Conservation (phyloP, 2,113 vertebrate species). For the Colossoma macropomum region DNA sequence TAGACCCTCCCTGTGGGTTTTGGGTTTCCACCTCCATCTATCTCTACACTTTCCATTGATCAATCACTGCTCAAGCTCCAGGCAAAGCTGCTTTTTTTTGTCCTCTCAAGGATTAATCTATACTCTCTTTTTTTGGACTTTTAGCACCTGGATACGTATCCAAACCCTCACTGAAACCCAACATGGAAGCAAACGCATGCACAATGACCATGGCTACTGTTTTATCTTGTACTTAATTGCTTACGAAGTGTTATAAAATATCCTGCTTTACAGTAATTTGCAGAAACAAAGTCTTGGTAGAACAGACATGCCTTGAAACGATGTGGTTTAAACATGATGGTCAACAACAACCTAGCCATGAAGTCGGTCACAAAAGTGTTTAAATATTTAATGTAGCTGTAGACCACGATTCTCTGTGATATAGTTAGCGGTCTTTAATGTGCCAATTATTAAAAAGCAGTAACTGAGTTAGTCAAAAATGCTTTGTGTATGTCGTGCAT, state of each 20-base stretch:
- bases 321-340: slow-evolving; percentile 27
- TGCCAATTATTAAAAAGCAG: slow-evolving; percentile 93
- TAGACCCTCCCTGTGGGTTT: slow-evolving; percentile 60
- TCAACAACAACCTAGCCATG: slow-evolving; percentile 37
- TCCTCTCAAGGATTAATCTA: not conserved
- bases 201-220: slow-evolving; percentile 75
- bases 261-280: slow-evolving; percentile 62
- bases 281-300: slow-evolving; percentile 57
- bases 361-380: slow-evolving; percentile 69
- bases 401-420: slow-evolving; percentile 81
- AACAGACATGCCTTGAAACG: slow-evolving; percentile 42
- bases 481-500: slow-evolving; percentile 90
- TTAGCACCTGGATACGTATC: slow-evolving; percentile 8
- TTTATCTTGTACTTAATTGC: slow-evolving; percentile 62
- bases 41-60: slow-evolving; percentile 18
- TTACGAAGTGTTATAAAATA: slow-evolving; percentile 55
- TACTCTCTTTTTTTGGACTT: slow-evolving; percentile 9
- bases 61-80: slow-evolving; percentile 24
- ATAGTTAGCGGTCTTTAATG: slow-evolving; percentile 85
- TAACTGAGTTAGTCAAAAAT: slow-evolving; percentile 80
- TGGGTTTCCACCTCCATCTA: slow-evolving; percentile 30
- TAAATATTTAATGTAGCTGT: slow-evolving; percentile 84
- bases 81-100: slow-evolving; percentile 28
- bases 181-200: slow-evolving; percentile 63
- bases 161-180: slow-evolving; percentile 20